Conservation (phyloP, 2,797 vertebrate species). For the Allobates femoralis region DNA sequence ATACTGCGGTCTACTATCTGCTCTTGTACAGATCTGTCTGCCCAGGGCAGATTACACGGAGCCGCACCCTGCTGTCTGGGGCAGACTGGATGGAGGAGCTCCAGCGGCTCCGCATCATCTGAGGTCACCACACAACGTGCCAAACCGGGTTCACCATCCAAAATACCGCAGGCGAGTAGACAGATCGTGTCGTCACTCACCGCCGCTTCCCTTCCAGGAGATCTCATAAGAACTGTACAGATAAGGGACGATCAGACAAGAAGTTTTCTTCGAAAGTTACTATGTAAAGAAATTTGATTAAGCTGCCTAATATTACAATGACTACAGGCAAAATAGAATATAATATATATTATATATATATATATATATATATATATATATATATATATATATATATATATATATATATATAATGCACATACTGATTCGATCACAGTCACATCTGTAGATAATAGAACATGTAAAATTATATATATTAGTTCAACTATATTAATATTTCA, state of each 20-base stretch:
- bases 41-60: conserved; percentile 37
- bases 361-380: too few relatives aligned
- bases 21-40: conserved; percentile 25
- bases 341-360: too few relatives aligned
- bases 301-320: not conserved
- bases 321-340: not conserved
- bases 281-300: not conserved
- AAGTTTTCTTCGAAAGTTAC: not conserved
- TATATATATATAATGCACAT: too few relatives aligned
- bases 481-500: too few relatives aligned
- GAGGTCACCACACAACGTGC: conserved; percentile 25
- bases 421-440: too few relatives aligned
- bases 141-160: conserved; percentile 3
- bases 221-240: not conserved
- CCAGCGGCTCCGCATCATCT: not conserved
- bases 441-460: too few relatives aligned
- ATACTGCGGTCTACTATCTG: conserved; percentile 13
- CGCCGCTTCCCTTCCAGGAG: not conserved
- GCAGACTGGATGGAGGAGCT: not conserved
- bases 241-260: not conserved
- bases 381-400: too few relatives aligned
- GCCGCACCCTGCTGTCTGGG: conserved; percentile 18
- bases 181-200: not conserved
- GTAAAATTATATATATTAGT: too few relatives aligned
- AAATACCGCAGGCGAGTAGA: conserved; percentile 5